phyloP scores from a whole-genome alignment of 2,113 vertebrate genomes.

The Leucosticte australis region DNA sequence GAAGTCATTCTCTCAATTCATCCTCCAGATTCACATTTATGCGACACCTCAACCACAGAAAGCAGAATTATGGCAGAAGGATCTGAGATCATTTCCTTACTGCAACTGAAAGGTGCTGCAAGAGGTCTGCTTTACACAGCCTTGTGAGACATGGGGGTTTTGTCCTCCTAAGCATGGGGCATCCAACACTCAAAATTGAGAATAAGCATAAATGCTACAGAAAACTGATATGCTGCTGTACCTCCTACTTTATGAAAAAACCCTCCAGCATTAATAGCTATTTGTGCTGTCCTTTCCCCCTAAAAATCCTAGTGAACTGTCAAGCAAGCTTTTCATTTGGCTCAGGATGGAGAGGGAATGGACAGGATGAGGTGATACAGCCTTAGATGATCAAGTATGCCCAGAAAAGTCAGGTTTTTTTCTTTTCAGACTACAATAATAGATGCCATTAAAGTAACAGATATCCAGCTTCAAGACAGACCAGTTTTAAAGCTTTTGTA shows the following conservation, averaged over 20 bases:
- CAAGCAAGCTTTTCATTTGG: not conserved
- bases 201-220: not conserved
- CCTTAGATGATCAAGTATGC: not conserved
- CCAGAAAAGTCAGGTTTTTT: not conserved
- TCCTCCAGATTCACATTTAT: not conserved
- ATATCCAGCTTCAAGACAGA: constrained; percentile 27
- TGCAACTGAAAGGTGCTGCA: not conserved
- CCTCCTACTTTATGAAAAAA: not conserved
- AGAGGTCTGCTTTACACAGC: not conserved
- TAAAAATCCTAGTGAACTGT: not conserved
- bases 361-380: not conserved
- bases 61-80: not conserved
- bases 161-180: not conserved
- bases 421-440: not conserved
- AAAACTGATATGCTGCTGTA: not conserved
- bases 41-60: not conserved
- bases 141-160: not conserved
- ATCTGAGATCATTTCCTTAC: not conserved
- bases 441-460: not conserved
- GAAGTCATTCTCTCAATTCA: not conserved
- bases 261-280: not conserved
- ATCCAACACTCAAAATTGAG: not conserved
- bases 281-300: not conserved
- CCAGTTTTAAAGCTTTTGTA: not conserved
- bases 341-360: not conserved